Percentiles rank a stretch among this genome's conserved stretches.
These are phyloP conservation scores for Neogobius melanostomus DNA, from an alignment of 2,113 vertebrate species.

Conservation along the genomic window DNA sequence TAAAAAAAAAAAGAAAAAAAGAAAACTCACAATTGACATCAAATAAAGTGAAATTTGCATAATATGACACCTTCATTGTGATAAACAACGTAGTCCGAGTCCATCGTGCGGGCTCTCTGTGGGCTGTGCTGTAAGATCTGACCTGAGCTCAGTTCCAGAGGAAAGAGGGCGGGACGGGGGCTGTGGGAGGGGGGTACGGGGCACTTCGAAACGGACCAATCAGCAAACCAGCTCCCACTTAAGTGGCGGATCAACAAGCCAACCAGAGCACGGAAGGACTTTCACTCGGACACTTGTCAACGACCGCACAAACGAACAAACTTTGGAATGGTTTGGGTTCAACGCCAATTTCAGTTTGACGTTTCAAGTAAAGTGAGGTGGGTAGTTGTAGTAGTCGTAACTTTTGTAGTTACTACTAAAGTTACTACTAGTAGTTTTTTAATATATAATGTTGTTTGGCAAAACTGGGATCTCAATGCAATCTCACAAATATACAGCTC, in stretches of 20 bases:
- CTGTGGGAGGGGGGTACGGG: constrained; percentile 12
- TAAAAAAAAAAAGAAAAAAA: neutral
- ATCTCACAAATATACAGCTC: too few species aligned
- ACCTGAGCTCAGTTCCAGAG: constrained; percentile 70
- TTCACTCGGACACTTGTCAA: constrained; percentile 60
- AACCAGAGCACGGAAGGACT: constrained; percentile 25
- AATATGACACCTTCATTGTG: neutral
- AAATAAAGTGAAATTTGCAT: neutral
- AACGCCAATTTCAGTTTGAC: neutral
- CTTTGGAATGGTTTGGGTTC: neutral
- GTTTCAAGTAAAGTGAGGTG: neutral
- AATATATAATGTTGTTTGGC: too few species aligned
- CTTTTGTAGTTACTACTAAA: too few species aligned
- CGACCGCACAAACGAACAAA: neutral
- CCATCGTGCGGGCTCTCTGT: constrained; percentile 22
- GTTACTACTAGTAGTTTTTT: too few species aligned
- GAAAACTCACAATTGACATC: neutral
- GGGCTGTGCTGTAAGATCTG: constrained; percentile 60
- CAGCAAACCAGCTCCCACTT: constrained; percentile 48
- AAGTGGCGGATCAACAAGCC: constrained; percentile 22
- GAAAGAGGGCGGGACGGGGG: neutral
- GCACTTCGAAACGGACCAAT: constrained; percentile 44
- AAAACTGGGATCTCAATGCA: too few species aligned
- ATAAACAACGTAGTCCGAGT: neutral
- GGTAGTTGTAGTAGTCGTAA: neutral